Percentiles rank a stretch among this genome's conserved stretches.
phyloP scores from a whole-genome alignment of 2,888 invertebrate genomes.

The Linnaemya tessellans region DNA sequence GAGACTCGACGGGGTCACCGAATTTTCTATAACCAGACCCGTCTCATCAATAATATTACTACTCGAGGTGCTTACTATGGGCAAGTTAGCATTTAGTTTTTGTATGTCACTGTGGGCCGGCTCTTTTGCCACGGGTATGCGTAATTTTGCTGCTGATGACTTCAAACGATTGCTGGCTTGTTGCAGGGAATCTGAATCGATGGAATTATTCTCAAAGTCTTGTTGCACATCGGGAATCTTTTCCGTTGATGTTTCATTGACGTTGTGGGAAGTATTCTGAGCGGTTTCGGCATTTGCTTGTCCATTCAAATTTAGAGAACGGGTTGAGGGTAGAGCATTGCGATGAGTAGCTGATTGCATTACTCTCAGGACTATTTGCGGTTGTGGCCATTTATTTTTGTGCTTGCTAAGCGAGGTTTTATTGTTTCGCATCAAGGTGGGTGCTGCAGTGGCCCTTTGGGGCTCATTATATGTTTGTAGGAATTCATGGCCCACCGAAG shows the following conservation, averaged over 20 bases:
- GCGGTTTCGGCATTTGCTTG: constrained; percentile 55
- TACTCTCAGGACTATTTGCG: constrained; percentile 78
- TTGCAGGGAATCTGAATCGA: constrained; percentile 80
- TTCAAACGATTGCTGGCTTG: constrained; percentile 66
- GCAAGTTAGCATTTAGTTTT: constrained; percentile 74
- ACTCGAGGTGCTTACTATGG: constrained; percentile 76
- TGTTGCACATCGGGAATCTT: constrained; percentile 79
- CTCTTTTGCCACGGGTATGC: constrained; percentile 50
- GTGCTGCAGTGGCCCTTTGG: constrained; percentile 75
- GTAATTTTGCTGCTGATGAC: constrained; percentile 53
- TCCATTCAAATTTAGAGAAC: constrained; percentile 73
- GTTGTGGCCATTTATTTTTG: constrained; percentile 80
- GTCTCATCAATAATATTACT: constrained; percentile 72
- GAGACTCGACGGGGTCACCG: constrained; percentile 74
- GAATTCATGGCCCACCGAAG: constrained; percentile 75
- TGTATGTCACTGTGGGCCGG: constrained; percentile 56
- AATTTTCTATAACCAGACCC: constrained; percentile 72
- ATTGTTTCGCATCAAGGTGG: constrained; percentile 74
- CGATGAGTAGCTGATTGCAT: constrained; percentile 70
- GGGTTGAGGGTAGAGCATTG: constrained; percentile 50
- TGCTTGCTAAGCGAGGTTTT: constrained; percentile 80
- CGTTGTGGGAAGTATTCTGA: constrained; percentile 59
- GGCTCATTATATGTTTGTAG: constrained; percentile 70
- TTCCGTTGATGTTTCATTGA: constrained; percentile 78
- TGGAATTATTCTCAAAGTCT: constrained; percentile 83